Percentiles rank a stretch among this genome's conserved stretches.
Evolutionary conservation across 2,888 invertebrate species (phyloP).

Genomic region (Quadroppia sp.): DNA sequence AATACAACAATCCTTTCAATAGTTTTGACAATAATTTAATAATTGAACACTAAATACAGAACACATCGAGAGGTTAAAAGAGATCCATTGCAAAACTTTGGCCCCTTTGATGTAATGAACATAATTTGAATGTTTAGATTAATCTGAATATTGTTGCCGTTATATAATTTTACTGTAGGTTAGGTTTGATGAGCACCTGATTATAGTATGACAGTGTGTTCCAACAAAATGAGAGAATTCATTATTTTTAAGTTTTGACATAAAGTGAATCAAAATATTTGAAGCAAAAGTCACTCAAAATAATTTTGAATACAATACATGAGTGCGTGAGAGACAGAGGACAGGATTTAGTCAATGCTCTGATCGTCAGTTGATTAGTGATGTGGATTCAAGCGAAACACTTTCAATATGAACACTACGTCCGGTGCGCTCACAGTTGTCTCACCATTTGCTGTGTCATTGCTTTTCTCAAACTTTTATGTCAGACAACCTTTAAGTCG

Average conservation of each 20-base stretch:
- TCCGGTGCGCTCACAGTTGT: conserved; percentile 32
- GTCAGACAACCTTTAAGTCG: neutral
- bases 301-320: conserved; percentile 10
- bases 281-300: conserved; percentile 26
- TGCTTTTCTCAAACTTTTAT: neutral
- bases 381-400: conserved; percentile 42
- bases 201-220: no score
- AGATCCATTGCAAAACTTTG: no score
- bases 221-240: no score
- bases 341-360: conserved; percentile 18
- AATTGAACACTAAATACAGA: neutral
- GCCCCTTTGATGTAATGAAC: no score
- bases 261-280: neutral
- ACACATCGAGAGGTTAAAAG: neutral
- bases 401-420: conserved; percentile 31
- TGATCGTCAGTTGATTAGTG: conserved; percentile 41
- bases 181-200: no score
- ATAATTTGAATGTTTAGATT: no score
- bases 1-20: neutral
- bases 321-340: conserved; percentile 29
- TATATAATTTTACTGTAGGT: no score
- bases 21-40: neutral
- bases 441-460: conserved; percentile 35
- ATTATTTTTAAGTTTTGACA: neutral
- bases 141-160: no score